Evolutionary conservation across 35 echinoderm and acorn worm species (phyloP).

Genomic region (Heliocidaris tuberculata): DNA sequence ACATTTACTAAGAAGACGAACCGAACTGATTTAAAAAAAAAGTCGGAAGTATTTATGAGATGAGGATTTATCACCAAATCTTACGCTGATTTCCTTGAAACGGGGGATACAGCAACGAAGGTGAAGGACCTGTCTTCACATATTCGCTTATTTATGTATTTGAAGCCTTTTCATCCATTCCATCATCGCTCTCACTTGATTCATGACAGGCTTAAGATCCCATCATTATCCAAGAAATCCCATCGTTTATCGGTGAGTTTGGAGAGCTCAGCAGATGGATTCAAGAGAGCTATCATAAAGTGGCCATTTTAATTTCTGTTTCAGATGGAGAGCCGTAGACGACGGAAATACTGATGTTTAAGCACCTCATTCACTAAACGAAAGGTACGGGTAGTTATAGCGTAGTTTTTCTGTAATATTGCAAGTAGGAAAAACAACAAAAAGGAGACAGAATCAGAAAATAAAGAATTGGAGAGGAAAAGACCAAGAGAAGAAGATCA

Average conservation of each 20-base stretch:
- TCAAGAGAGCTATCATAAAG: neutral
- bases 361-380: neutral
- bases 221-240: neutral
- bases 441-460: too few relatives aligned
- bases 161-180: neutral
- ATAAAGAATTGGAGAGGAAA: too few relatives aligned
- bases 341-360: neutral
- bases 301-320: neutral
- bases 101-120: neutral
- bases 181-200: conserved; percentile 7
- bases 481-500: too few relatives aligned
- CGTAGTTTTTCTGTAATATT: too few relatives aligned
- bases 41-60: neutral
- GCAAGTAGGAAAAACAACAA: too few relatives aligned
- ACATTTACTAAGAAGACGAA: neutral
- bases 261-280: neutral
- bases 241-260: conserved; percentile 1
- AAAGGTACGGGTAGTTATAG: too few relatives aligned
- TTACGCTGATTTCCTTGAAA: neutral
- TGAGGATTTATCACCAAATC: neutral
- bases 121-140: neutral
- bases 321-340: neutral
- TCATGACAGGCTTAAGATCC: neutral
- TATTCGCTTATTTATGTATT: neutral
- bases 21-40: neutral